Evolutionary conservation across 35 echinoderm and acorn worm species (phyloP), one percentile per base, ranked within the genome.

Genomic region (Heliocidaris tuberculata): DNA sequence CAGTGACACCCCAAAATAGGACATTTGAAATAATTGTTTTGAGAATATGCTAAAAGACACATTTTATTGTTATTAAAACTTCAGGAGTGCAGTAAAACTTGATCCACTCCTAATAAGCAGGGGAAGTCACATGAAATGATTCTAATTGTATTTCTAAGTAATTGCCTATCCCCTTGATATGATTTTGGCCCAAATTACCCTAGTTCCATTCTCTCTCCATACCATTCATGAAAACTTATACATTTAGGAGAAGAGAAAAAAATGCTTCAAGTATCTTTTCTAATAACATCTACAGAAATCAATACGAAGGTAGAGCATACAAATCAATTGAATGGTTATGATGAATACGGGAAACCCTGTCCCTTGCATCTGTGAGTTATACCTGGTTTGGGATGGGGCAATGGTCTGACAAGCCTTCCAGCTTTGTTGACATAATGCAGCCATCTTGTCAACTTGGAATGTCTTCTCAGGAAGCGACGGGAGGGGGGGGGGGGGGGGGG

Each of bases 391-490:
- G 87, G 87, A 48, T 89, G 47, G 31, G 87, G 87, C 15, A 89
- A 89, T 89, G 87, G 87, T 78, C 65, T 78, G 47, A 89, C 87
- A 89, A 32, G 47, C 47, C 47, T 89, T 89, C 19, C 31, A 89
- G 47, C 87, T 89, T 32, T 89, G 87, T 89, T 89, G 47, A 89
- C 47, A 48, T 89, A 89, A 89, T 32, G 87, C 87, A 89, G 47
- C 47, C 87, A 89, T 89, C 87, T n/a, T 89, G 87, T 89, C 87
- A 89, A 21, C 11, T 48, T 47, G 87, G 87, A 89, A 89, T 89
- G 87, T 30, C 47, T 32, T 27, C 47, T 32, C 47, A 48, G 47
- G 31, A 89, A 42, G 87, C n/a, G 16, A 89, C 4, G 47, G 27
- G 30, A 48, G 21, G 86, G 86, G 5, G 86, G 86, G n/a, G n/a